Evolutionary conservation across 1,140 invertebrate genomes (phyloP), one percentile per base, ranked within the genome.

Genomic region (Phthorimaea operculella): DNA sequence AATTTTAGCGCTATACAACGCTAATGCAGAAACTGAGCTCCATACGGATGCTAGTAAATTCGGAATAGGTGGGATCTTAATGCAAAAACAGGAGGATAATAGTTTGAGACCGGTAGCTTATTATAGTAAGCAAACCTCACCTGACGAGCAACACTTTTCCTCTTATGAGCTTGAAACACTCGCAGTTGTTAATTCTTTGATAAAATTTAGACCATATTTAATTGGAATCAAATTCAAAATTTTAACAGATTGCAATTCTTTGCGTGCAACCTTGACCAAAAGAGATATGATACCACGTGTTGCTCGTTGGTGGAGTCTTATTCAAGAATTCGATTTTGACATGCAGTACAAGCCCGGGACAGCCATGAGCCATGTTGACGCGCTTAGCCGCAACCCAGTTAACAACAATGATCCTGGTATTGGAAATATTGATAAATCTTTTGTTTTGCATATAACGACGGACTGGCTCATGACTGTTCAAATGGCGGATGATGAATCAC

Each of bases 111-210:
- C 45, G 11, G 45, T 48, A 18, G 45, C 45, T 15, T 48, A 48
- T 48, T 48, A 48, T 18, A 48, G 45, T 18, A 15, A 16, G 16
- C 45, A 48, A 18, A 48, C 45, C 4, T 48, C 45, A 14, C 45
- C 45, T 11, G 45, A 48, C 11, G 45, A 48, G 45, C 16, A 12
- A 48, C 45, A 48, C 16, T 48, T 48, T 48, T 16, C 45, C 16
- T 48, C 45, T 18, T 48, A 48, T 48, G 45, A 48, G 10, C 16
- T 48, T 12, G 45, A 48, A 48, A 48, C 45, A 10, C 16, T 48
- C 4, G 45, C 45, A 11, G 45, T 48, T 4, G 17, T 48, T 10
- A 11, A 10, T 15, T 48, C 45, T 4, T 18, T 48, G 4, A 18
- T 16, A 18, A 14, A 18, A 16, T 48, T 48, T 48, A 14, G 45